Conservation (phyloP, 2,888 invertebrate genomes). For the Apamea sordens region DNA sequence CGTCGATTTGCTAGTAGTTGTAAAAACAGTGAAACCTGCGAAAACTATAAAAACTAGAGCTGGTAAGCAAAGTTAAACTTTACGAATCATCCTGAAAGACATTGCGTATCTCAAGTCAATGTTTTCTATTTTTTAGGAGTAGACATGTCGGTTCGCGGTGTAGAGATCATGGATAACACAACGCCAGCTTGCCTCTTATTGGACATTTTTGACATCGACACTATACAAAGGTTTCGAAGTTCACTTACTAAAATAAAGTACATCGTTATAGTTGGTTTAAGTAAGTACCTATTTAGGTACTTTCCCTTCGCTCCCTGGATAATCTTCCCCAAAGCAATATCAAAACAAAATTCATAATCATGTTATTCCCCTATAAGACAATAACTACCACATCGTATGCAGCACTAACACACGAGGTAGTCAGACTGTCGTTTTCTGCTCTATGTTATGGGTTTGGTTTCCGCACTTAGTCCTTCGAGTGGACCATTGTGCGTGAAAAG, state of each 20-base stretch:
- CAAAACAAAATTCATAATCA: not conserved
- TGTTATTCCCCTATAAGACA: not conserved
- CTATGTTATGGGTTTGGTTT: no score
- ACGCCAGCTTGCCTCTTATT: slow-evolving; percentile 90
- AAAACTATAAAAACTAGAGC: slow-evolving; percentile 91
- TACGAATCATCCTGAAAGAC: not conserved
- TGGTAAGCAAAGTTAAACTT: slow-evolving; percentile 75
- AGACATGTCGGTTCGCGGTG: slow-evolving; percentile 91
- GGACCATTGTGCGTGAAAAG: no score
- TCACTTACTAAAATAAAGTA: not conserved
- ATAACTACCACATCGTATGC: not conserved
- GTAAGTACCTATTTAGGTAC: not conserved
- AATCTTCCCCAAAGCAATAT: not conserved
- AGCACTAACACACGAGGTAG: not conserved
- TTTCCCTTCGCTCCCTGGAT: not conserved
- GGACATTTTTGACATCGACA: slow-evolving; percentile 93
- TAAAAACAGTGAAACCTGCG: slow-evolving; percentile 91
- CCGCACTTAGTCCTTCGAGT: no score
- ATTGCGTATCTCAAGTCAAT: not conserved
- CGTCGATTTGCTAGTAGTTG: slow-evolving; percentile 93
- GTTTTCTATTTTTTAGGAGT: slow-evolving; percentile 75
- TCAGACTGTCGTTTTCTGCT: not conserved
- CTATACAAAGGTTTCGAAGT: slow-evolving; percentile 90
- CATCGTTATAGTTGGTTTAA: not conserved
- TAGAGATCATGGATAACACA: slow-evolving; percentile 92